These are phyloP conservation scores for Apamea anceps DNA, from an alignment of 2,888 invertebrate species.

Conservation along the genomic window DNA sequence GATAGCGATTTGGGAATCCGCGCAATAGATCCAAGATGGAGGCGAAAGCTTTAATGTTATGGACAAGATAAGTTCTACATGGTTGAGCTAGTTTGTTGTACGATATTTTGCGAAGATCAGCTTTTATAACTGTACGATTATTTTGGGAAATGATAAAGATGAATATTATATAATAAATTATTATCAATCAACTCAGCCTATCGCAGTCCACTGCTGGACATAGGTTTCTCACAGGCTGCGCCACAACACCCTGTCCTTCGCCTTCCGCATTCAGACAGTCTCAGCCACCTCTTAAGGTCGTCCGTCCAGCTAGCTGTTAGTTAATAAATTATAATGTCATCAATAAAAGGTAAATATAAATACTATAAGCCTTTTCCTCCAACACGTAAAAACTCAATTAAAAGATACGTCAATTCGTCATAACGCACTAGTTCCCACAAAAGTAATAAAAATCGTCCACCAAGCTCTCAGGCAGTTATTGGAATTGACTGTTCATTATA, in stretches of 20 bases:
- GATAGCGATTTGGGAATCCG: conserved; percentile 45
- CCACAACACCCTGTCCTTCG: too few species aligned
- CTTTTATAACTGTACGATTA: not conserved
- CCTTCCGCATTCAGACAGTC: too few species aligned
- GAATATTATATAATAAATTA: not conserved
- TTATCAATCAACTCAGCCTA: too few species aligned
- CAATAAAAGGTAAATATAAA: not conserved
- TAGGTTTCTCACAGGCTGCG: too few species aligned
- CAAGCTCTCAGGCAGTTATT: conserved; percentile 30
- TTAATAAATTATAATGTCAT: too few species aligned
- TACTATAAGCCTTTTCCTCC: not conserved
- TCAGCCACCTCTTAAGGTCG: too few species aligned
- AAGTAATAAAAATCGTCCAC: conserved; percentile 51
- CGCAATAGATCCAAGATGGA: conserved; percentile 36
- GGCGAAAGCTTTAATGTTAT: conserved; percentile 39
- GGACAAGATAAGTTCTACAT: conserved; percentile 33
- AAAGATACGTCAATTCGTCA: conserved; percentile 48
- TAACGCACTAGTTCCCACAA: conserved; percentile 52
- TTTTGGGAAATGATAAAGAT: not conserved
- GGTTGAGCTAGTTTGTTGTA: conserved; percentile 16
- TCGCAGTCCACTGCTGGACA: too few species aligned
- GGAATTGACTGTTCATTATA: conserved; percentile 55
- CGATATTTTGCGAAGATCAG: not conserved
- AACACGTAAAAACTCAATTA: conserved; percentile 42
- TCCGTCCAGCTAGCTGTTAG: too few species aligned